Conservation (phyloP, 2,888 invertebrate species). For the Megastigmus dorsalis region DNA sequence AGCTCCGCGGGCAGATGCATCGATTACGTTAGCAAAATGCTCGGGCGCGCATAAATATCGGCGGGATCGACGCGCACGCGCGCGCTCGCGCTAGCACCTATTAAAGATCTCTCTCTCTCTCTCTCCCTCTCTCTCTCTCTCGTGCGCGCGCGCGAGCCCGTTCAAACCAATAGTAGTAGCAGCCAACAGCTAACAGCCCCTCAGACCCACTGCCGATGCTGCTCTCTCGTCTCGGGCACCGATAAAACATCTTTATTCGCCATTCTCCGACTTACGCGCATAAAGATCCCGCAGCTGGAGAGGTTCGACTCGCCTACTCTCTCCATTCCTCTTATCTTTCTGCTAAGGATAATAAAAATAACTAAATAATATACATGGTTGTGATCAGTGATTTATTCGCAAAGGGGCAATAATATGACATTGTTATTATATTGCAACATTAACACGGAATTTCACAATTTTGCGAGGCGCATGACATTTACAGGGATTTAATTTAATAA, state of each 20-base stretch:
- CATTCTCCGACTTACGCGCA: constrained; percentile 38
- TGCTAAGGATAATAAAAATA: not conserved
- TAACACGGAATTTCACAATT: too few species aligned
- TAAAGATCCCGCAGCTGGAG: not conserved
- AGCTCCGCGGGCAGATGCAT: not conserved
- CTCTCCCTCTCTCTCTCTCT: not conserved
- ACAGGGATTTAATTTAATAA: too few species aligned
- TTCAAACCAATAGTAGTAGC: too few species aligned
- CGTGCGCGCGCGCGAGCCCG: too few species aligned
- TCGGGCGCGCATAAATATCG: constrained; percentile 43
- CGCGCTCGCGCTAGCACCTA: not conserved
- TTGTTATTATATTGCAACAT: too few species aligned
- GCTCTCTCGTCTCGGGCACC: not conserved
- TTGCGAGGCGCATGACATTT: too few species aligned
- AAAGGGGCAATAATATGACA: too few species aligned
- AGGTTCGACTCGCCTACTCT: too few species aligned
- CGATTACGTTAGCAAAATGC: constrained; percentile 1
- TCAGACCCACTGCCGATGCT: too few species aligned
- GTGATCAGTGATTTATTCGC: too few species aligned
- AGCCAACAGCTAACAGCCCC: too few species aligned
- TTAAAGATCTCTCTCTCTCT: constrained; percentile 22
- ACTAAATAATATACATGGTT: too few species aligned
- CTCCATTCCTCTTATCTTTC: not conserved
- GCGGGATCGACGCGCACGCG: not conserved
- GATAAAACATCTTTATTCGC: constrained; percentile 49